Conservation (phyloP, 2,888 invertebrate genomes). For the Prosopocoilus inquinatus region DNA sequence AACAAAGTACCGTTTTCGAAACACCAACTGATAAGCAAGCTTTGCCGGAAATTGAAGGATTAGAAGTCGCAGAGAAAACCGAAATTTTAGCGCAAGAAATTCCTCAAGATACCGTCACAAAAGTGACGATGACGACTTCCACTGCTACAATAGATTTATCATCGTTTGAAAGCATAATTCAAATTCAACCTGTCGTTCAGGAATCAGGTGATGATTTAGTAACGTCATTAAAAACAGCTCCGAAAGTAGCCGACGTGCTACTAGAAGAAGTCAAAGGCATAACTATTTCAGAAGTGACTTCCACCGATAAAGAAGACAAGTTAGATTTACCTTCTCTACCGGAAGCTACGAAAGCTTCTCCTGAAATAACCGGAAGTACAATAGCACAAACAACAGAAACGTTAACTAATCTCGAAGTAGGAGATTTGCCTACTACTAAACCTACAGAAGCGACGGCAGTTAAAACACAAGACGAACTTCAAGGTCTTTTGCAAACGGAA, state of each 20-base stretch:
- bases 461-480: constrained; percentile 46
- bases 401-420: constrained; percentile 21
- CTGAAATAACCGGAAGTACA: constrained; percentile 47
- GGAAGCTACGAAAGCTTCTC: constrained; percentile 37
- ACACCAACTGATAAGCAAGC: constrained; percentile 44
- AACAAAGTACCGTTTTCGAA: constrained; percentile 36
- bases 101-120: constrained; percentile 1
- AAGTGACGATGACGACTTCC: constrained; percentile 4
- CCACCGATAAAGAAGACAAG: constrained; percentile 52
- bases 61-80: constrained; percentile 44
- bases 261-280: constrained; percentile 49
- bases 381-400: constrained; percentile 49
- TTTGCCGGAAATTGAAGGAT: constrained; percentile 41
- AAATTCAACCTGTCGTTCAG: constrained; percentile 40
- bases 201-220: constrained; percentile 42
- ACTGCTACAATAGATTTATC: constrained; percentile 41
- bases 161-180: constrained; percentile 40
- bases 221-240: constrained; percentile 22
- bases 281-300: constrained; percentile 52
- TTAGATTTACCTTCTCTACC: constrained; percentile 43
- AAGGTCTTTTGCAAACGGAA: constrained; percentile 48
- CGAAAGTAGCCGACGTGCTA: constrained; percentile 48
- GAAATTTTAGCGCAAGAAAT: constrained; percentile 23
- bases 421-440: constrained; percentile 31
- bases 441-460: constrained; percentile 32